Conservation (phyloP, 2,113 vertebrate genomes). For the Pithys albifrons region DNA sequence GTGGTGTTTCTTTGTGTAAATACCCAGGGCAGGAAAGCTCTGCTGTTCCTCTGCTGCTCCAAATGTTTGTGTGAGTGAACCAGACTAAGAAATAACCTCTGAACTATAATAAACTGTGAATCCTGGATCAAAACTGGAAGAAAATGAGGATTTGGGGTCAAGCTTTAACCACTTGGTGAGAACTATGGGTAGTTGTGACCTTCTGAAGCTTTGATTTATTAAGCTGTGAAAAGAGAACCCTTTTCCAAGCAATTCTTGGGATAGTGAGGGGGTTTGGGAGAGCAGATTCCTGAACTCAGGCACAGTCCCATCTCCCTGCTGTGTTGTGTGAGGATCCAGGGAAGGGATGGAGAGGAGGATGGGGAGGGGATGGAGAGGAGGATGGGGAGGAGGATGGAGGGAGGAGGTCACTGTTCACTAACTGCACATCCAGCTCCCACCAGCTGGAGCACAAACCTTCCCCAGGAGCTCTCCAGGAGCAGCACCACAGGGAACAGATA, state of each 20-base stretch:
- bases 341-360: neutral
- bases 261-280: neutral
- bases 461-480: slow-evolving; percentile 46
- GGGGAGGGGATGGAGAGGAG: neutral
- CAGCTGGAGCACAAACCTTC: slow-evolving; percentile 52
- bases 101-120: slow-evolving; percentile 40
- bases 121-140: slow-evolving; percentile 45
- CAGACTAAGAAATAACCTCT: slow-evolving; percentile 1
- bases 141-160: slow-evolving; percentile 7
- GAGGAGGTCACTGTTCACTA: slow-evolving; percentile 3
- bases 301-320: neutral
- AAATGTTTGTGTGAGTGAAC: neutral
- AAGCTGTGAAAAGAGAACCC: slow-evolving; percentile 24
- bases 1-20: neutral
- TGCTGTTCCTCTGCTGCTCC: neutral
- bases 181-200: neutral
- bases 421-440: neutral
- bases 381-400: neutral
- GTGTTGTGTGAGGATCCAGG: neutral
- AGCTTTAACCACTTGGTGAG: slow-evolving; percentile 37
- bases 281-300: neutral
- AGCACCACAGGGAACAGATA: slow-evolving; percentile 54
- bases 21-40: neutral
- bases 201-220: slow-evolving; percentile 34
- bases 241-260: neutral